Conservation (phyloP, 2,113 vertebrate genomes). For the Daboia siamensis region DNA sequence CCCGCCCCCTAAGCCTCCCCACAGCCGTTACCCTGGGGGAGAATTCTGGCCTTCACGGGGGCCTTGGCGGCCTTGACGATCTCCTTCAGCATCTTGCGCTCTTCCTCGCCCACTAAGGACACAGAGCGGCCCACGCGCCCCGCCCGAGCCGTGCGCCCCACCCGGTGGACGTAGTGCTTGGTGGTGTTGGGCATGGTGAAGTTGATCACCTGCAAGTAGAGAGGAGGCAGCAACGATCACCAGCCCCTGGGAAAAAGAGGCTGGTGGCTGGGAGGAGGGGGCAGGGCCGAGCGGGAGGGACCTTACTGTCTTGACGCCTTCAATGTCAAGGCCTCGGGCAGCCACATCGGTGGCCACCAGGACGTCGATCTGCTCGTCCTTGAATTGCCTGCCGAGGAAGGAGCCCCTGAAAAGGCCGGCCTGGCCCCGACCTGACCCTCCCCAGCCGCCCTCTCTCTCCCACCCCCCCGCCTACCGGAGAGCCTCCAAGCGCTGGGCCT, state of each 20-base stretch:
- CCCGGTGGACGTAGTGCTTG: conserved; percentile 95
- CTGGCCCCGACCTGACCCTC: accelerated
- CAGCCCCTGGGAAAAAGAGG: background rate
- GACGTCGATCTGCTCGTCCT: conserved; percentile 97
- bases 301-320: conserved; percentile 94
- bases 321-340: conserved; percentile 92
- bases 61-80: conserved; percentile 88
- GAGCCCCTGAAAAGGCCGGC: background rate
- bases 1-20: background rate
- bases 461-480: conserved; percentile 72
- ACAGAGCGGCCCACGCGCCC: conserved; percentile 89
- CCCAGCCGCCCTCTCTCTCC: too few relatives aligned
- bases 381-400: conserved; percentile 81
- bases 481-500: conserved; percentile 90
- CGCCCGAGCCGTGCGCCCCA: conserved; percentile 89
- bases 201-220: conserved; percentile 85
- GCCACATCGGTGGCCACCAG: conserved; percentile 96
- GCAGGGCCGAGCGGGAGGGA: background rate
- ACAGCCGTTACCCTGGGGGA: conserved; percentile 82
- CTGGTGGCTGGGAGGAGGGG: background rate
- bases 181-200: conserved; percentile 96
- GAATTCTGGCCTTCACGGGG: conserved; percentile 86
- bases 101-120: conserved; percentile 91
- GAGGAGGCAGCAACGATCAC: background rate
- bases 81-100: conserved; percentile 93